A percentile compares a stretch with the other conserved stretches of the same genome.
Conservation (phyloP, 2,888 invertebrate genomes). For the Heliconius erato region DNA sequence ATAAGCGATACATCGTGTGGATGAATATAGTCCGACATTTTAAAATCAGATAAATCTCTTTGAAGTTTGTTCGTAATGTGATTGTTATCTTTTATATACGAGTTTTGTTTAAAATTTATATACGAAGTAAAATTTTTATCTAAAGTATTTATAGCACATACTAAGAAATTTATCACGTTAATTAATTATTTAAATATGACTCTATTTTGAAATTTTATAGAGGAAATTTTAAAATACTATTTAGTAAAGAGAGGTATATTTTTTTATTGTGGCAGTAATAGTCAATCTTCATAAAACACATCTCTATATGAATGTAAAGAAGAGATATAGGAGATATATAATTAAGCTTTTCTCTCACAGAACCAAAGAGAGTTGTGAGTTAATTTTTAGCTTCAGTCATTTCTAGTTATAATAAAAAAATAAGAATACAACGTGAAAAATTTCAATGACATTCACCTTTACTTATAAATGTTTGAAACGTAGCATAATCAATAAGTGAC, state of each 20-base stretch:
- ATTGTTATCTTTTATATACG: constrained; percentile 33
- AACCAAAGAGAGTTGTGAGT: no score
- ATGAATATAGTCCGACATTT: constrained; percentile 30
- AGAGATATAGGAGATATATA: no score
- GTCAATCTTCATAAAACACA: no score
- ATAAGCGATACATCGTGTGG: constrained; percentile 25
- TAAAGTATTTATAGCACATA: not conserved
- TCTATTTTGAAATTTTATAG: no score
- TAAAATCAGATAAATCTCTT: constrained; percentile 42
- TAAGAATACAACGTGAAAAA: not conserved
- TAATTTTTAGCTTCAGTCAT: no score
- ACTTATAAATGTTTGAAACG: not conserved
- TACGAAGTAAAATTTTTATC: not conserved
- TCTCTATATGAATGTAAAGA: no score
- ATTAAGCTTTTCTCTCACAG: no score
- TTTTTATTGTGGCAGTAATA: no score
- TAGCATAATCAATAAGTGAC: constrained; percentile 1
- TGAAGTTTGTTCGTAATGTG: constrained; percentile 33
- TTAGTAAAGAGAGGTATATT: no score
- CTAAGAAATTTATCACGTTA: not conserved
- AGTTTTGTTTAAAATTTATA: constrained; percentile 14
- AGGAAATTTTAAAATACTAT: no score
- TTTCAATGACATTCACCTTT: not conserved
- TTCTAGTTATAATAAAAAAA: not conserved
- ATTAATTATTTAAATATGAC: not conserved